These are phyloP conservation scores for Chelonus insularis DNA, from an alignment of 1,140 invertebrate species.

Conservation along the genomic window DNA sequence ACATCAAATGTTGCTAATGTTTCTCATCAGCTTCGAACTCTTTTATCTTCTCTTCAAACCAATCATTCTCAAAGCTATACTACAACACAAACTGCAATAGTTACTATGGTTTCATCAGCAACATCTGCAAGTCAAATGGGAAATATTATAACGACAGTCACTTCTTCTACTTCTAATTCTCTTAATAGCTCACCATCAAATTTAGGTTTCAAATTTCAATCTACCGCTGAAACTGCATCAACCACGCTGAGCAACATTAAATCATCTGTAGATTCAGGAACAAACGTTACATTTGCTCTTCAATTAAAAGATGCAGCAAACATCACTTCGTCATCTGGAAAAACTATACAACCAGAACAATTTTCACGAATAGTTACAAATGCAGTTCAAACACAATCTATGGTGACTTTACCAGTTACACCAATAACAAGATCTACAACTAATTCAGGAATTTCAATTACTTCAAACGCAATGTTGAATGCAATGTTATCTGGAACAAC, in stretches of 20 bases:
- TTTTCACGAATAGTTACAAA: constrained; percentile 42
- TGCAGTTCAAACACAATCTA: constrained; percentile 38
- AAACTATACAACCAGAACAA: constrained; percentile 38
- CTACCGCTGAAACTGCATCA: constrained; percentile 16
- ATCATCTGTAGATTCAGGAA: constrained; percentile 50
- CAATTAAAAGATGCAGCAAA: constrained; percentile 48
- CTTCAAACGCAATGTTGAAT: constrained; percentile 57
- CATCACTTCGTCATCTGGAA: constrained; percentile 38
- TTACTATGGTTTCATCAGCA: constrained; percentile 64
- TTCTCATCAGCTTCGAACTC: constrained; percentile 66
- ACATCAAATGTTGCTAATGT: constrained; percentile 72
- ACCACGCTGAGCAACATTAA: constrained; percentile 32
- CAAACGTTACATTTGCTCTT: constrained; percentile 38
- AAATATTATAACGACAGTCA: constrained; percentile 36
- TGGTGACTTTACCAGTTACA: constrained; percentile 29
- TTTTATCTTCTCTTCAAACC: constrained; percentile 52
- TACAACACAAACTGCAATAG: constrained; percentile 38
- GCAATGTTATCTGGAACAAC: constrained; percentile 53
- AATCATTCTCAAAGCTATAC: constrained; percentile 49
- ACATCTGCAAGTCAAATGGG: constrained; percentile 48
- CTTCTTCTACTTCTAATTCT: constrained; percentile 34
- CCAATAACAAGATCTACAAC: constrained; percentile 28
- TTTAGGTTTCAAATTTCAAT: constrained; percentile 36
- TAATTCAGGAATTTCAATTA: constrained; percentile 49
- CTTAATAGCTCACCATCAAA: constrained; percentile 32